Evolutionary conservation across 1,140 invertebrate species (phyloP).

Genomic region (Eueides isabella): DNA sequence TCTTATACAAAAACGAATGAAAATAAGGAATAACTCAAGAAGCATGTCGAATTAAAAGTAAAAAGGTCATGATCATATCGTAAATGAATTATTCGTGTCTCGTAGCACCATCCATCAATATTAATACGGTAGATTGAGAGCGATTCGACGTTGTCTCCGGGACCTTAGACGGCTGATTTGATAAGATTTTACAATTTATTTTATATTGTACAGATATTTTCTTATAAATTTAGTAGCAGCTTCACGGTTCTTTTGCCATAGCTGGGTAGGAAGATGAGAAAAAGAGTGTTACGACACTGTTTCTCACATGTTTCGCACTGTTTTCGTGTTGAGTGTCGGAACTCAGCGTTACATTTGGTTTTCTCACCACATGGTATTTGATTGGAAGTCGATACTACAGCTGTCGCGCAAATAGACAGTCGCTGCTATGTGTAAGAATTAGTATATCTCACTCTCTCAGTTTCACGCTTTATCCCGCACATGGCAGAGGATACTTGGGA

Average conservation of each 20-base stretch:
- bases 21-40: conserved; percentile 18
- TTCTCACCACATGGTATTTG: too few species aligned
- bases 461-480: too few species aligned
- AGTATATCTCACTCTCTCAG: too few species aligned
- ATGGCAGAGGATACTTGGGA: too few species aligned
- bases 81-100: conserved; percentile 31
- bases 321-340: too few species aligned
- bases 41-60: conserved; percentile 19
- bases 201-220: background rate
- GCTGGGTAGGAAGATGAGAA: background rate
- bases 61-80: conserved; percentile 24
- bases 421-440: too few species aligned
- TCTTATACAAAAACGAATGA: background rate
- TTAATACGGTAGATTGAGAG: conserved; percentile 21
- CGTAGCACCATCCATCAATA: conserved; percentile 26
- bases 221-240: background rate
- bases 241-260: too few species aligned
- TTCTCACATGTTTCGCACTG: too few species aligned
- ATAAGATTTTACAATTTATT: conserved; percentile 1
- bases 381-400: too few species aligned
- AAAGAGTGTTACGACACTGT: background rate
- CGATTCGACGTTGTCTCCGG: conserved; percentile 15
- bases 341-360: too few species aligned
- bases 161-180: conserved; percentile 14
- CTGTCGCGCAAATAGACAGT: too few species aligned